phyloP scores from a whole-genome alignment of 2,888 invertebrate species.

The Melanotus villosus region DNA sequence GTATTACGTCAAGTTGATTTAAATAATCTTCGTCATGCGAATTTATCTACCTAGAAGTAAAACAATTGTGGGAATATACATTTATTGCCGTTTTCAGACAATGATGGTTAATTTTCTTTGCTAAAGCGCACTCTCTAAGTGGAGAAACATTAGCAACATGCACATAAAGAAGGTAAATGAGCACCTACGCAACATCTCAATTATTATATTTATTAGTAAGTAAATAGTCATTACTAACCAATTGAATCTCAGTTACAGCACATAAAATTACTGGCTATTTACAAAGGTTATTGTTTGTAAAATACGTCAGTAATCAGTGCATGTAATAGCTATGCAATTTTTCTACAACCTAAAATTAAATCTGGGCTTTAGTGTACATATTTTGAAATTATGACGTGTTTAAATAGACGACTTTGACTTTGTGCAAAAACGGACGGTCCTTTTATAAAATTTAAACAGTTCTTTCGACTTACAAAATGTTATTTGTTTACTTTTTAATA shows the following conservation, averaged over 20 bases:
- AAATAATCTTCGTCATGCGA: neutral
- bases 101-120: too few relatives aligned
- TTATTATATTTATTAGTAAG: neutral
- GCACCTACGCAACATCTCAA: neutral
- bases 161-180: neutral
- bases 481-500: too few relatives aligned
- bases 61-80: neutral
- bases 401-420: too few relatives aligned
- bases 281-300: neutral
- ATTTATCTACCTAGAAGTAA: neutral
- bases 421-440: too few relatives aligned
- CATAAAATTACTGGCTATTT: neutral
- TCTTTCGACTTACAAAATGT: too few relatives aligned
- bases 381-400: too few relatives aligned
- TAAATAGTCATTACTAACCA: neutral
- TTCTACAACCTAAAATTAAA: too few relatives aligned
- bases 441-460: too few relatives aligned
- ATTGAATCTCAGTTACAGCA: neutral
- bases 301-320: neutral
- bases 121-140: too few relatives aligned
- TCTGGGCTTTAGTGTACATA: too few relatives aligned
- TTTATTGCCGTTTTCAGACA: too few relatives aligned
- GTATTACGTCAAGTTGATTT: slow-evolving; percentile 25
- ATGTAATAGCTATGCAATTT: too few relatives aligned
- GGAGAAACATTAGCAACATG: neutral